Conservation (phyloP, 2,113 vertebrate species). For the Galbula dea region DNA sequence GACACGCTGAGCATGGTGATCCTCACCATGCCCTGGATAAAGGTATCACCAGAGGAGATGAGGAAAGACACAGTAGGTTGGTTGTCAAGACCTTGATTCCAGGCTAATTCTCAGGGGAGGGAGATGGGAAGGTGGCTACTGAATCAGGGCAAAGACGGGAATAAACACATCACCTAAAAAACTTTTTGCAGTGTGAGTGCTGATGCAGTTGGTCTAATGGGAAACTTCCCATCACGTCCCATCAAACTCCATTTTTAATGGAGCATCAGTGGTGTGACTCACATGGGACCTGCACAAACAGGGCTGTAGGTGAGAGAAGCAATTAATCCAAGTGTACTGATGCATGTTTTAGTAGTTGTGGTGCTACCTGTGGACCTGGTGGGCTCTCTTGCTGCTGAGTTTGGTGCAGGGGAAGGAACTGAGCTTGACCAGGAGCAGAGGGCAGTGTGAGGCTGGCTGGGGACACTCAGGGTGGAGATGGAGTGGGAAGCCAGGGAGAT, state of each 20-base stretch:
- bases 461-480: fast-evolving
- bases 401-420: not conserved
- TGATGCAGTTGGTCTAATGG: not conserved
- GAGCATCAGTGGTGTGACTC: not conserved
- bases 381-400: not conserved
- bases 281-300: not conserved
- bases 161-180: not conserved
- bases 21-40: not conserved
- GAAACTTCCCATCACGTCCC: not conserved
- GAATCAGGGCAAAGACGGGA: not conserved
- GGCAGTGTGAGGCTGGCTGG: not conserved
- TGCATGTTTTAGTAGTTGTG: not conserved
- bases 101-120: not conserved
- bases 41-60: not conserved
- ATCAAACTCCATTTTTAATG: not conserved
- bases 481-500: not conserved
- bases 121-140: not conserved
- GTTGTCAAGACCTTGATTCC: not conserved
- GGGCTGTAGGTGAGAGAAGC: not conserved
- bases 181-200: not conserved
- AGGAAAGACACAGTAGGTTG: not conserved
- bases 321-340: not conserved
- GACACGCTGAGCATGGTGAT: not conserved
- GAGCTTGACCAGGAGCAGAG: not conserved
- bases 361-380: not conserved